These are phyloP conservation scores for Zaprionus lineosus DNA, from an alignment of 2,888 invertebrate species.

Conservation along the genomic window DNA sequence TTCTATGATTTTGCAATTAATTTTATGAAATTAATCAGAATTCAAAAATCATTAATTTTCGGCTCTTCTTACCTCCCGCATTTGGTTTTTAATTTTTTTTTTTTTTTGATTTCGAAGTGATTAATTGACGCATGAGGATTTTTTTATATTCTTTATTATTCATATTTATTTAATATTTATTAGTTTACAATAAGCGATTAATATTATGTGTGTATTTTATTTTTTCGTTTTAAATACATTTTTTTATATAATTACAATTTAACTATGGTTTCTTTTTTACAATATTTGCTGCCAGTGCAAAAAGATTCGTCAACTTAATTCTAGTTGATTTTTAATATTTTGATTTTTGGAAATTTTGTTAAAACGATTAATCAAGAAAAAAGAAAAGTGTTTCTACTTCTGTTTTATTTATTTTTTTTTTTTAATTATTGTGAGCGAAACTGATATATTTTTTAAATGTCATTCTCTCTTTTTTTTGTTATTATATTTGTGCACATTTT, in stretches of 20 bases:
- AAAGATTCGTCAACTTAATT: slow-evolving; percentile 66
- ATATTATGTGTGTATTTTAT: slow-evolving; percentile 56
- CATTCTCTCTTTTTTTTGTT: too few relatives aligned
- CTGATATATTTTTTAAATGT: slow-evolving; percentile 14
- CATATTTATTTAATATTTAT: slow-evolving; percentile 76
- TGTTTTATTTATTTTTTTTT: slow-evolving; percentile 3
- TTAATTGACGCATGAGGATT: neutral
- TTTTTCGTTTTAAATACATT: slow-evolving; percentile 67
- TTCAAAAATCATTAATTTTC: too few relatives aligned
- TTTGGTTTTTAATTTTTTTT: neutral
- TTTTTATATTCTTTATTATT: slow-evolving; percentile 60
- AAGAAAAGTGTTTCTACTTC: slow-evolving; percentile 65
- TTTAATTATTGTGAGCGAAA: slow-evolving; percentile 57
- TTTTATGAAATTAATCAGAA: too few relatives aligned
- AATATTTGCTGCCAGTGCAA: slow-evolving; percentile 81
- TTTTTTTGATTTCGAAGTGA: neutral
- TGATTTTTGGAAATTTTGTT: slow-evolving; percentile 10
- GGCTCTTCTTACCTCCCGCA: too few relatives aligned
- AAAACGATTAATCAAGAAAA: slow-evolving; percentile 61
- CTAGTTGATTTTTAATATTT: slow-evolving; percentile 30
- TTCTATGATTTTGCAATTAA: too few relatives aligned
- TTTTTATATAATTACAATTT: slow-evolving; percentile 80
- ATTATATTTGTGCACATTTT: slow-evolving; percentile 46
- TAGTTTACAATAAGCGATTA: slow-evolving; percentile 80
- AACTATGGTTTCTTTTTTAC: slow-evolving; percentile 78